Base-by-base conservation (phyloP, 2,888 invertebrate genomes). In the Drosophila cognata region DNA sequence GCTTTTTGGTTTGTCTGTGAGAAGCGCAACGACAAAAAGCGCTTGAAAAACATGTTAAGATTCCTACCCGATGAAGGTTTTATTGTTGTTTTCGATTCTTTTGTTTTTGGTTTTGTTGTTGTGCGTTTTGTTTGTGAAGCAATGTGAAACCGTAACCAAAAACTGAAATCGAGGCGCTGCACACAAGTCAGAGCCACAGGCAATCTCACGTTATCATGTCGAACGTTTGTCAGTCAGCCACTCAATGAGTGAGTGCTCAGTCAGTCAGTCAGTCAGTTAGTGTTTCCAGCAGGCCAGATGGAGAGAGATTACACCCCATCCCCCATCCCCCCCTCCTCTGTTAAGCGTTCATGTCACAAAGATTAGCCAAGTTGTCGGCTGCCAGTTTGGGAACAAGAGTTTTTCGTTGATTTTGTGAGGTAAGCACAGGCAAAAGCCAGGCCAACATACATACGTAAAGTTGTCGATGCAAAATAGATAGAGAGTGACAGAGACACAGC, bases 311-410 rank as follows among this genome's bases (percentile, higher is more conserved):
- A 52, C 18, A 16, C 4, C 21, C 33, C 16, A 13, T 28, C 18
- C 8, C 18, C 28, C 21, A 5, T 2, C 52, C 4, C 16, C 33
- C 16, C 7, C 38, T 18, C 0, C 18, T 8, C 18, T 46, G 46
- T 43, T 43, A 53, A 64, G 67, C 74, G 66, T 71, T 73, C 74
- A 76, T 73, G 82, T 77, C 72, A 69, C 70, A 74, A 74, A 84
- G 82, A 83, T 83, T 78, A 82, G 82, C 70, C 74, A 73, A 82
- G 70, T 82, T 82, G 71, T 84, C 69, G 71, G 71, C 35, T 50
- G 28, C 25, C 38, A 51, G 78, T 67, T 75, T 62, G 11, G 29
- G 35, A 38, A 21, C 28, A 36, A n/a, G 16, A 29, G 16, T 38
- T 60, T 52, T 41, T 16, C 56, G 29, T 11, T 43, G 43, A 43